Percentiles rank a stretch among this genome's conserved stretches.
These are phyloP conservation scores for Ormyrus rosae DNA, from an alignment of 2,888 invertebrate species.

Conservation along the genomic window DNA sequence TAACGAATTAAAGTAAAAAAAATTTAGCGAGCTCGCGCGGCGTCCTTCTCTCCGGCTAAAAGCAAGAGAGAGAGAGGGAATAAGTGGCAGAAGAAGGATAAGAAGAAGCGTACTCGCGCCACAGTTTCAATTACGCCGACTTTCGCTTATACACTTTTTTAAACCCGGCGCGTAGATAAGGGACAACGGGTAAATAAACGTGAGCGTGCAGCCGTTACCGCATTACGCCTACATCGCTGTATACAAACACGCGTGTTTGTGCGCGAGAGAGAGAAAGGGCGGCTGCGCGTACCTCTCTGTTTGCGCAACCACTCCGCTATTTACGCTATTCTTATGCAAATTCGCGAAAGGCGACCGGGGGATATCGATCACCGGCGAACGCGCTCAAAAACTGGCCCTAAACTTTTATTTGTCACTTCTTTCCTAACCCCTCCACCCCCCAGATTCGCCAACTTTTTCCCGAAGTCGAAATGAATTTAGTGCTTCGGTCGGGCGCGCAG, in stretches of 20 bases:
- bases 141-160: conserved; percentile 34
- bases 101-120: background rate
- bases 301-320: background rate
- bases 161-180: conserved; percentile 5
- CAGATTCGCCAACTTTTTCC: background rate
- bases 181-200: conserved; percentile 11
- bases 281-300: background rate
- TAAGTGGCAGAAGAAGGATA: background rate
- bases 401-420: background rate
- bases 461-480: conserved; percentile 15
- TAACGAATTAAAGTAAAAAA: conserved; percentile 44
- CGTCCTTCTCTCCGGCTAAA: background rate
- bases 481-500: background rate
- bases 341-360: background rate
- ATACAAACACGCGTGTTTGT: too few species aligned
- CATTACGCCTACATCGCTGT: too few species aligned
- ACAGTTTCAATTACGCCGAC: conserved; percentile 44
- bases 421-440: background rate
- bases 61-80: background rate
- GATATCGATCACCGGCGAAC: conserved; percentile 5
- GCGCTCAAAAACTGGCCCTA: background rate
- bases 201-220: background rate
- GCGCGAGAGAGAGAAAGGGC: background rate
- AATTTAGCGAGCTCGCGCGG: conserved; percentile 7
- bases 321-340: conserved; percentile 27